Percentiles rank a stretch among this genome's conserved stretches.
phyloP scores from a whole-genome alignment of 2,797 vertebrate species.

The Kryptolebias ocellatus region DNA sequence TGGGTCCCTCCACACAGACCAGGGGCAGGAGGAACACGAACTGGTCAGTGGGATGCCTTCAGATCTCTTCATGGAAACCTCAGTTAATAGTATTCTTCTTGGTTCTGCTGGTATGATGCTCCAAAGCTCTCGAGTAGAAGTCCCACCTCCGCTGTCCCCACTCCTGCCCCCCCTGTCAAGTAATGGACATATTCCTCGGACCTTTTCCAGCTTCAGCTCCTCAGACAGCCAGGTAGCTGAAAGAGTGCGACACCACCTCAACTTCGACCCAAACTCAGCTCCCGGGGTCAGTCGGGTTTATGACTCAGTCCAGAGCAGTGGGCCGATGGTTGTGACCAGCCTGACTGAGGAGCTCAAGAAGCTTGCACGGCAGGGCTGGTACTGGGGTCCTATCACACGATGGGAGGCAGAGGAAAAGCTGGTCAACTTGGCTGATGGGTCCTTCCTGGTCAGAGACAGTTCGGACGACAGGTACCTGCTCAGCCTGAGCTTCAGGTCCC shows the following conservation, averaged over 20 bases:
- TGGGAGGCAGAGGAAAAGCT: conserved; percentile 99
- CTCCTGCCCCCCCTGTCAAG: conserved; percentile 91
- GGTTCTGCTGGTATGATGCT: conserved; percentile 89
- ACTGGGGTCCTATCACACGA: conserved; percentile 98
- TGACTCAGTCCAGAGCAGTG: conserved; percentile 94
- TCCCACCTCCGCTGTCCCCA: conserved; percentile 89
- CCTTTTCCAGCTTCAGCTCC: conserved; percentile 87
- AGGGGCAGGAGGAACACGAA: conserved; percentile 85
- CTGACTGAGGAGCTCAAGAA: conserved; percentile 98
- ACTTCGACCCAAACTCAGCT: conserved; percentile 95
- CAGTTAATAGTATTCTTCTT: conserved; percentile 88
- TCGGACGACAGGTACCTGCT: conserved; percentile 97
- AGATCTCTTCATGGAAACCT: conserved; percentile 92
- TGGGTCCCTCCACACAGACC: conserved; percentile 84
- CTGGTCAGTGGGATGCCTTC: conserved; percentile 83
- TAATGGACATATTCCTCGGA: conserved; percentile 87
- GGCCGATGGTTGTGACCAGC: conserved; percentile 95
- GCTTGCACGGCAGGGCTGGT: conserved; percentile 97
- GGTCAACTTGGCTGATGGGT: conserved; percentile 92
- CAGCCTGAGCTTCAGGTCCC: conserved; percentile 97
- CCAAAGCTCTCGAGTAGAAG: conserved; percentile 87
- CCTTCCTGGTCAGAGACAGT: conserved; percentile 96
- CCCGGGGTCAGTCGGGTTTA: conserved; percentile 95
- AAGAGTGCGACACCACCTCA: conserved; percentile 93
- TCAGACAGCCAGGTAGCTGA: conserved; percentile 89